Evolutionary conservation across 2,888 invertebrate species (phyloP).

Genomic region (Gnatocerus cornutus): DNA sequence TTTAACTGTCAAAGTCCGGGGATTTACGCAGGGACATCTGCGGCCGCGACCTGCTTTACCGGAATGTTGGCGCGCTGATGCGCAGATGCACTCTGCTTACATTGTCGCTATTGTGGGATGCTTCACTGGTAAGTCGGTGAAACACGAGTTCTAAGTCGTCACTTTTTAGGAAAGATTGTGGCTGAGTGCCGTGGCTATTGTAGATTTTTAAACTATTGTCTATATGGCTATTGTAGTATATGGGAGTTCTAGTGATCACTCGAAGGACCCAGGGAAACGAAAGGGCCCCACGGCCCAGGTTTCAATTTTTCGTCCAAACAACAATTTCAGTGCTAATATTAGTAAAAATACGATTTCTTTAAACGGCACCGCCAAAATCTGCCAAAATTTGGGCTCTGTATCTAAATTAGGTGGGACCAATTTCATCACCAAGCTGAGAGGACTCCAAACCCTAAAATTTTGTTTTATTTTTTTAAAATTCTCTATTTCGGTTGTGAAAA

Average conservation of each 20-base stretch:
- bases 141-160: conserved; percentile 59
- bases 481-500: background rate
- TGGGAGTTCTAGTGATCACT: conserved; percentile 47
- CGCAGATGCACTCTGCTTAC: background rate
- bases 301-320: no score
- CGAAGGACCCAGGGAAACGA: conserved; percentile 4
- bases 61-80: conserved; percentile 9
- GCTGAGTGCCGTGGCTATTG: conserved; percentile 65
- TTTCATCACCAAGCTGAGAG: no score
- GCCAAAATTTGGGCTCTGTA: no score
- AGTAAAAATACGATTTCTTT: no score
- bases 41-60: background rate
- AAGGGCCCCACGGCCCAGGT: no score
- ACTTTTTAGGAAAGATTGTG: conserved; percentile 68
- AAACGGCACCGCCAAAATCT: no score
- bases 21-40: conserved; percentile 25
- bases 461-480: no score
- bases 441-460: no score
- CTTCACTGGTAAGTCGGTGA: conserved; percentile 13
- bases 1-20: conserved; percentile 37
- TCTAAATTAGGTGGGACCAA: no score
- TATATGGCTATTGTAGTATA: conserved; percentile 65
- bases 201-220: conserved; percentile 66
- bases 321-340: no score
- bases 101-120: conserved; percentile 1